phyloP scores from a whole-genome alignment of 2,888 invertebrate species.

The Eupithecia exiguata region DNA sequence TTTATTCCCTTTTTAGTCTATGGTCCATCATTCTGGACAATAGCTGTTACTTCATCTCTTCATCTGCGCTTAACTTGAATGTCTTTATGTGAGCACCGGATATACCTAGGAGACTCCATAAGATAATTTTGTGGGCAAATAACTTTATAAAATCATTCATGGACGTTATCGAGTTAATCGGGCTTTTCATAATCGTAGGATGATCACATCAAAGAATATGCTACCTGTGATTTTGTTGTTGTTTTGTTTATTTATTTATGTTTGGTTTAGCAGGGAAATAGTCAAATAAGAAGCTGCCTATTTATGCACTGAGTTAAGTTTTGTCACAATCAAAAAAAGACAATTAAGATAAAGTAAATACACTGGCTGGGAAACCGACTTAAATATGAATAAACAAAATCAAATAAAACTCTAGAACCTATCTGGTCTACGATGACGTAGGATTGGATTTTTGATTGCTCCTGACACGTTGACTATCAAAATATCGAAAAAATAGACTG shows the following conservation, averaged over 20 bases:
- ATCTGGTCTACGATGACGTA: background rate
- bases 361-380: background rate
- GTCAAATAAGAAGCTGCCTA: background rate
- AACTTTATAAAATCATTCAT: background rate
- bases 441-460: background rate
- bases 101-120: rapidly evolving
- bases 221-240: background rate
- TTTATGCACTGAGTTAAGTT: background rate
- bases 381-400: background rate
- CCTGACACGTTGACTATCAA: background rate
- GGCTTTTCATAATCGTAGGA: too few species aligned
- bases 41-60: background rate
- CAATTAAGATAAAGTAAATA: too few species aligned
- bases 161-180: background rate
- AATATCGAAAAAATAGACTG: constrained; percentile 22
- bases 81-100: background rate
- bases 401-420: background rate
- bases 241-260: background rate
- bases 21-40: background rate
- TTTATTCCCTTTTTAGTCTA: background rate
- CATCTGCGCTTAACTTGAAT: background rate
- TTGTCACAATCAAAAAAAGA: background rate
- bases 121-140: background rate
- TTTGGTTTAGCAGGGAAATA: background rate
- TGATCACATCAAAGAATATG: background rate